Evolutionary conservation across 2,797 vertebrate genomes (phyloP), one percentile per base, ranked within the genome.

Genomic region (Lutjanus campechanus): DNA sequence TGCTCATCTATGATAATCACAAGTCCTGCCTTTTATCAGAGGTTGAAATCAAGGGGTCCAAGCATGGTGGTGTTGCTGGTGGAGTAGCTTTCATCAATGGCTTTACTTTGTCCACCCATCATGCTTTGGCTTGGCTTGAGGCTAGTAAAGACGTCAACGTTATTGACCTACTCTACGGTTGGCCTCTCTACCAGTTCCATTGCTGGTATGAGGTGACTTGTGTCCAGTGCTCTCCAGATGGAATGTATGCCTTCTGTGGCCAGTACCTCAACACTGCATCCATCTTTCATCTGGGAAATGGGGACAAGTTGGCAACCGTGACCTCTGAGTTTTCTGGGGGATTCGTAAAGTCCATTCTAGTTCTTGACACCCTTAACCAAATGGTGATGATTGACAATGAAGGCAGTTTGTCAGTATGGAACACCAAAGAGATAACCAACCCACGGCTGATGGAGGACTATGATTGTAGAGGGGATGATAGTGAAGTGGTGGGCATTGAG

Each of bases 181-280:
- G 98, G 98, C 98, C 98, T 15, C 96, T 99, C 58, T 99, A 99
- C 93, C 98, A 99, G 86, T 99, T 99, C 90, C 98, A 99, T 86
- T 99, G 98, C 92, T 99, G 98, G 98, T 99, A 99, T 0, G 98
- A 99, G 90, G 98, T 99, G 75, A 99, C 98, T 11, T 99, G 98
- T 60, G 97, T 99, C 82, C 98, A 98, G 90, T 99, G 98, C 88
- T 99, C 98, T 46, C 97, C 97, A 68, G 98, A 99, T 5, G 98
- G 98, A 69, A 92, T 96, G 85, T 97, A 99, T 58, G 98, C 98
- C 11, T 99, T 99, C 93, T 99, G 98, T 7, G 98, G 98, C 11
- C 98, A 99, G 92, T 98, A 97, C 89, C 96, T 99, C 84, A 99
- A 99, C 91, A 99, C 97, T 0, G 89, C 97, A 0, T 97, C 98